Base-by-base conservation (phyloP, 2,888 invertebrate genomes). In the Campoletis raptor region DNA sequence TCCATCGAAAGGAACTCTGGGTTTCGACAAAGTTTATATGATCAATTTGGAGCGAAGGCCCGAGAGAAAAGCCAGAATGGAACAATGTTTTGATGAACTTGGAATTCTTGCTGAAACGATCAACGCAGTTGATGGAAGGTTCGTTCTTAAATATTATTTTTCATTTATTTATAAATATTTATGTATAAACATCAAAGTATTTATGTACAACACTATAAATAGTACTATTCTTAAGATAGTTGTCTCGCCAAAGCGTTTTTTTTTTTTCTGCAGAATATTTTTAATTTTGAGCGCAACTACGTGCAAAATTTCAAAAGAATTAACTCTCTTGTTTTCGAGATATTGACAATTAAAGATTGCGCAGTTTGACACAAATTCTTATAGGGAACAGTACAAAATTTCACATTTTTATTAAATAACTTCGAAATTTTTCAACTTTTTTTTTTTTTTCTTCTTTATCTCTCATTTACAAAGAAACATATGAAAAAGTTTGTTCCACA, bases 81-180 rank as follows among this genome's bases (percentile, higher is more conserved):
- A 96, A 81, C 92, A 95, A 54, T 96, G 97, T 85, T 97, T 99
- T 90, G 95, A 96, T 67, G 97, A 97, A 90, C 95, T 99, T 0
- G 98, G 98, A 0, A 95, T 99, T 90, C 95, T 97, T n/a, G 97
- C 96, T 0, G 96, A 96, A 78, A 93, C 96, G 79, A 94, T 98
- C n/a, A 96, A 97, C 85, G 99, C 99, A 3, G 96, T 99, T 7
- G 99, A 99, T 95, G 99, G 99, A 90, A 96, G 96, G 97, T 97
- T 95, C 95, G 96, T 95, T 15, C 40, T n/a, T 86, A 9, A 42
- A 0, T 67, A 6, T 61, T 36, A 73, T 80, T 30, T 30, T 8
- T 61, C 30, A 61, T 61, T 61, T 61, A 30, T 30, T 61, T 61
- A 61, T 61, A 15, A 61, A 57, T 57, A 57, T 30, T 15, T 40